A percentile compares a stretch with the other conserved stretches of the same genome.
phyloP scores from a whole-genome alignment of 2,113 vertebrate genomes.

The Pavo muticus region DNA sequence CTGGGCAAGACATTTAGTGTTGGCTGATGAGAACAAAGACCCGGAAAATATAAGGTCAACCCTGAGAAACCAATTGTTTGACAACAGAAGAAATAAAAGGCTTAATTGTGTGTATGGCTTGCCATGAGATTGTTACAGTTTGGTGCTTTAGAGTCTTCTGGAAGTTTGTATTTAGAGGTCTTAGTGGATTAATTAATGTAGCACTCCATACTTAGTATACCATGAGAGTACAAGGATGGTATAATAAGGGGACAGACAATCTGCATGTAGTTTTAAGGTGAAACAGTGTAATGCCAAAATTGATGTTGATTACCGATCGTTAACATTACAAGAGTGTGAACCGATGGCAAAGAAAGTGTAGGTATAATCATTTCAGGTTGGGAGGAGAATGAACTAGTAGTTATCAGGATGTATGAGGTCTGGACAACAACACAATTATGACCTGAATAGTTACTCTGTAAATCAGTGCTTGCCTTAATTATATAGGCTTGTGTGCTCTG shows the following conservation, averaged over 20 bases:
- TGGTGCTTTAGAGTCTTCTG: neutral
- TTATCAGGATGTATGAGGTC: neutral
- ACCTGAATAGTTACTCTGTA: neutral
- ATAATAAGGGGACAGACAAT: neutral
- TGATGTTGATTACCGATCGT: neutral
- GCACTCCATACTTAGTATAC: neutral
- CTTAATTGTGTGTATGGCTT: neutral
- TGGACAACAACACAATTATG: neutral
- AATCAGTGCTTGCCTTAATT: neutral
- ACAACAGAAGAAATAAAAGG: neutral
- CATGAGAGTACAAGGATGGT: neutral
- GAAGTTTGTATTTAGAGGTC: neutral
- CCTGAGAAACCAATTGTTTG: neutral
- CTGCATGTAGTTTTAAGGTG: neutral
- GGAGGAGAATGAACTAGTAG: neutral
- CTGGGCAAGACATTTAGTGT: neutral
- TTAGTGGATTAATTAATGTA: neutral
- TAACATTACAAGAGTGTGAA: neutral
- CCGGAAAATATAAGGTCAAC: neutral
- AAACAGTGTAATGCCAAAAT: neutral
- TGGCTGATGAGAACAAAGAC: neutral
- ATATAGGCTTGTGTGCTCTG: neutral
- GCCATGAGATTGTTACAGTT: neutral
- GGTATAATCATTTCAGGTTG: neutral
- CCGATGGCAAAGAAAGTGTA: neutral